These are phyloP conservation scores for Agrotis clavis DNA, from an alignment of 2,888 invertebrate species.

Conservation along the genomic window DNA sequence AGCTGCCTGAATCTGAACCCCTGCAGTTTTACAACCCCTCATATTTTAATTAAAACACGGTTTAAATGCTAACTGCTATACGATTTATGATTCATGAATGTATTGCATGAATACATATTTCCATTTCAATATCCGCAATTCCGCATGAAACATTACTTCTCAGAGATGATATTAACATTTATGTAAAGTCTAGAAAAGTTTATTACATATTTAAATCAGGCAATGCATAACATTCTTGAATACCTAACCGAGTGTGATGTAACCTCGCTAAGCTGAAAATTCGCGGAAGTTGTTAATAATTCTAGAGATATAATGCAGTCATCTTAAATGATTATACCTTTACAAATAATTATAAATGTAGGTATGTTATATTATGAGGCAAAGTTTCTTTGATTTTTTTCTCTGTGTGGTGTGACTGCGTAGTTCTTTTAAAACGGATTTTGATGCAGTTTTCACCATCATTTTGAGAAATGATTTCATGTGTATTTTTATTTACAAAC, in stretches of 20 bases:
- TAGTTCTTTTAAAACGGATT: no score
- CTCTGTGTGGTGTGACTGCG: no score
- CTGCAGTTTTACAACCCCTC: not conserved
- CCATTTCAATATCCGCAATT: constrained; percentile 1
- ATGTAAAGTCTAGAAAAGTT: not conserved
- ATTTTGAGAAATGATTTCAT: no score
- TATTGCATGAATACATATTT: constrained; percentile 11
- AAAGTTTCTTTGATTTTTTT: no score
- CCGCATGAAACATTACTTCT: constrained; percentile 3
- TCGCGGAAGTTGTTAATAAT: constrained; percentile 11
- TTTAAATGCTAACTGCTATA: not conserved
- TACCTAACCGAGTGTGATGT: not conserved
- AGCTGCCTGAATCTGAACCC: not conserved
- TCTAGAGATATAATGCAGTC: not conserved
- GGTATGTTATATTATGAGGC: no score
- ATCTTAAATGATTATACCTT: no score
- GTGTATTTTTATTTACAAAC: no score
- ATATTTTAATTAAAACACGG: constrained; percentile 4
- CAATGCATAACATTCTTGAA: not conserved
- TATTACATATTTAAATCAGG: constrained; percentile 17
- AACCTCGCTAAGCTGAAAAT: constrained; percentile 1
- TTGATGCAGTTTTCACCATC: no score
- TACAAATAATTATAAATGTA: no score
- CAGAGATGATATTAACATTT: constrained; percentile 6
- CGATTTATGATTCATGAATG: constrained; percentile 13